Evolutionary conservation across 2,888 invertebrate genomes (phyloP).

Genomic region (Sialis fuliginosa): DNA sequence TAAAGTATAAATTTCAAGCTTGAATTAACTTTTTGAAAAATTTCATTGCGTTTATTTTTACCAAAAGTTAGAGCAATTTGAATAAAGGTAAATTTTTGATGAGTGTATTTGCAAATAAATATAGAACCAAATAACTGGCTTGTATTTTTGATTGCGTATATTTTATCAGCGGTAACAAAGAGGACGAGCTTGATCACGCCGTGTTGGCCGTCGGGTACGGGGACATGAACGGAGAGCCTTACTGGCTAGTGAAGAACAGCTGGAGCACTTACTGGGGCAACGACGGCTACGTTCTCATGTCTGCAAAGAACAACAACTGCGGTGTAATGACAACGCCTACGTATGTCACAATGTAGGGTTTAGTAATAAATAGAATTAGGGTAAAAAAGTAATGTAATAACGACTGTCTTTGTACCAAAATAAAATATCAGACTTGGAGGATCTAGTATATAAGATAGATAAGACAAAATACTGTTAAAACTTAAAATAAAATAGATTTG

Average conservation of each 20-base stretch:
- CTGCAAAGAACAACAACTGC: slow-evolving; percentile 79
- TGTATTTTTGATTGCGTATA: slow-evolving; percentile 2
- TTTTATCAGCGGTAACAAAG: slow-evolving; percentile 45
- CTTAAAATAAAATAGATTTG: no score
- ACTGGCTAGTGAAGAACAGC: slow-evolving; percentile 91
- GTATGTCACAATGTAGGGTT: slow-evolving; percentile 46
- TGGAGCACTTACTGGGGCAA: slow-evolving; percentile 98
- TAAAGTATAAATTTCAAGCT: background rate
- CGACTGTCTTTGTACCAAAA: background rate
- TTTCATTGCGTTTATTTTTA: slow-evolving; percentile 1
- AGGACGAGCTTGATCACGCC: slow-evolving; percentile 74
- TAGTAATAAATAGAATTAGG: background rate
- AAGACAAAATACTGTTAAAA: no score
- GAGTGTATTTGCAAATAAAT: slow-evolving; percentile 16
- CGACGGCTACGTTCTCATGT: slow-evolving; percentile 87
- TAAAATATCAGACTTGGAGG: background rate
- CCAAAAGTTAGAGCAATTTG: background rate
- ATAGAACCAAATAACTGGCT: background rate
- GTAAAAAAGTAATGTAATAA: background rate
- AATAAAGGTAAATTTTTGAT: no score
- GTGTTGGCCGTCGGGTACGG: slow-evolving; percentile 90
- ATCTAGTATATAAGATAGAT: background rate
- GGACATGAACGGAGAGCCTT: slow-evolving; percentile 58
- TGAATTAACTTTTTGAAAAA: background rate
- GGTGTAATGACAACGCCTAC: slow-evolving; percentile 80